Percentiles rank a stretch among this genome's conserved stretches.
These are phyloP conservation scores for Epinephelus lanceolatus DNA, from an alignment of 2,113 vertebrate genomes.

Conservation along the genomic window DNA sequence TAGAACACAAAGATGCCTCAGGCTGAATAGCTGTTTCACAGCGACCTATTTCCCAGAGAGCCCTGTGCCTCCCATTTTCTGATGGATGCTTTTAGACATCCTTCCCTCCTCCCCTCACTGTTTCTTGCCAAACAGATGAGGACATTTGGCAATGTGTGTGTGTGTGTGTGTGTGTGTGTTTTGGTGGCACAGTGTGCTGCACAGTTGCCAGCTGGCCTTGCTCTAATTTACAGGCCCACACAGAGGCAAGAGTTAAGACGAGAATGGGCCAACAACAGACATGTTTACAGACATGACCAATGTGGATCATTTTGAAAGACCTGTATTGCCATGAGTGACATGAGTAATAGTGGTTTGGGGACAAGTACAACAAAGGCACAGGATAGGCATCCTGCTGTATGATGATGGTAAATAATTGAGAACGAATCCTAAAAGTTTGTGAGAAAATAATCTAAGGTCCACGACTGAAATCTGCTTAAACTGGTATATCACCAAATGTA, in stretches of 20 bases:
- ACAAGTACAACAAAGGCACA: not conserved
- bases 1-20: constrained; percentile 31
- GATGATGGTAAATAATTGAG: too few relatives aligned
- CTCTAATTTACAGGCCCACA: constrained; percentile 13
- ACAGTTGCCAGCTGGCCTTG: constrained; percentile 21
- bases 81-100: constrained; percentile 73
- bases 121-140: constrained; percentile 25
- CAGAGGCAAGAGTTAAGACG: not conserved
- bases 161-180: constrained; percentile 23
- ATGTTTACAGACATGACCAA: constrained; percentile 3
- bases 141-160: constrained; percentile 14
- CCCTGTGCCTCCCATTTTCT: constrained; percentile 37
- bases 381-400: too few relatives aligned
- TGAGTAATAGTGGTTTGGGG: not conserved
- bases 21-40: constrained; percentile 51
- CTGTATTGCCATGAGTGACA: not conserved
- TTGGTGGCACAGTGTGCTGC: constrained; percentile 25
- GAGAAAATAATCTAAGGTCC: too few relatives aligned
- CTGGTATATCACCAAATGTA: not conserved
- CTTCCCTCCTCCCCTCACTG: constrained; percentile 15
- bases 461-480: not conserved
- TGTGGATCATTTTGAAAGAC: not conserved
- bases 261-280: constrained; percentile 1
- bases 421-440: too few relatives aligned
- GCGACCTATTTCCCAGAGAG: constrained; percentile 69